Conservation (phyloP, 2,797 vertebrate genomes). For the Sebastes itinus region DNA sequence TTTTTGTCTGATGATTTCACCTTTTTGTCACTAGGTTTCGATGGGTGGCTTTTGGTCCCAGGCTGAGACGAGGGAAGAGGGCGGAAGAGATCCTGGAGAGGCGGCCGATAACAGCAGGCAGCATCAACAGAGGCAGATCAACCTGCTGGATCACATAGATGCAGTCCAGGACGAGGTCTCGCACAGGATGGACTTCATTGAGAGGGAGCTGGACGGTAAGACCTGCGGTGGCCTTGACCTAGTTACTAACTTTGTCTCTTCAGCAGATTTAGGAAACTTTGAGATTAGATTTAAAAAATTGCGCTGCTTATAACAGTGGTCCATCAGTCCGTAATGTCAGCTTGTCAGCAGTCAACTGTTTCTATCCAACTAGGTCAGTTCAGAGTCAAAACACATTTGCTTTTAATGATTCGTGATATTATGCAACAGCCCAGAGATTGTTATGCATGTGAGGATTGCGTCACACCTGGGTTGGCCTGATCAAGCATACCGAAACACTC, state of each 20-base stretch:
- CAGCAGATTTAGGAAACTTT: not conserved
- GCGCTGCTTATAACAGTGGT: not conserved
- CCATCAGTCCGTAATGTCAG: not conserved
- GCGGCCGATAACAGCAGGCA: conserved; percentile 61
- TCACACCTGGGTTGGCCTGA: not conserved
- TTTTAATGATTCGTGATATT: not conserved
- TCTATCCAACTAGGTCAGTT: not conserved
- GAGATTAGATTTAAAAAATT: not conserved
- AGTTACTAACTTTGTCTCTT: not conserved
- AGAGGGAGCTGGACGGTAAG: conserved; percentile 94
- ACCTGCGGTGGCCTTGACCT: not conserved
- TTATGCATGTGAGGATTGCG: not conserved
- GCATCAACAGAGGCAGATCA: conserved; percentile 92
- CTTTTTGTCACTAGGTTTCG: conserved; percentile 44
- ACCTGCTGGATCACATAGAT: conserved; percentile 93
- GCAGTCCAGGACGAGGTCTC: conserved; percentile 94
- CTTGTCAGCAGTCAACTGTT: not conserved
- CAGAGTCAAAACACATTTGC: not conserved
- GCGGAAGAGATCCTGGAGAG: conserved; percentile 26
- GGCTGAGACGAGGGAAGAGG: conserved; percentile 60
- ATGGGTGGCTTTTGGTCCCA: conserved; percentile 51
- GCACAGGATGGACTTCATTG: conserved; percentile 97
- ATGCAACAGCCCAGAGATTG: not conserved
- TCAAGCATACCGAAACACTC: not conserved
- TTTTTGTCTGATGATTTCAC: not conserved